Conservation (phyloP, 2,797 vertebrate species). For the Anolis apletophallus region DNA sequence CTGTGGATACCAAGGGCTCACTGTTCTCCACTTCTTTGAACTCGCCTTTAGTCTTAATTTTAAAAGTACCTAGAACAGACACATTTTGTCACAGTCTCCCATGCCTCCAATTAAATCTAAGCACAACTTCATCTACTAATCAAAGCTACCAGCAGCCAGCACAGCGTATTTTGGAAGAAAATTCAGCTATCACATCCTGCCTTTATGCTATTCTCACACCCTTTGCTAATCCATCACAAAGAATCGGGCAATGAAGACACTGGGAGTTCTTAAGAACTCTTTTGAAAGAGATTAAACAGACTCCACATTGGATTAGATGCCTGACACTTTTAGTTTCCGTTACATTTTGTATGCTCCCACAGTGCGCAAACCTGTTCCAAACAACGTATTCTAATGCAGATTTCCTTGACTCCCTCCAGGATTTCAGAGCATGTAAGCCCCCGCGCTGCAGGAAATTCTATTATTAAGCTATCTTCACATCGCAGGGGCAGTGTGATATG, state of each 20-base stretch:
- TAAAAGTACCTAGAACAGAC: background rate
- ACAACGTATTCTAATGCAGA: constrained; percentile 73
- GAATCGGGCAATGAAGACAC: constrained; percentile 71
- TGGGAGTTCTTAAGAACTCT: constrained; percentile 68
- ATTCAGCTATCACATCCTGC: background rate
- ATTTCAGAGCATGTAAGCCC: constrained; percentile 61
- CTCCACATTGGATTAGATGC: constrained; percentile 74
- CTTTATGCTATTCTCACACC: constrained; percentile 34
- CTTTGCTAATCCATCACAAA: constrained; percentile 33
- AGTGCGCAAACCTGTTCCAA: constrained; percentile 67
- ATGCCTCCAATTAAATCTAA: constrained; percentile 25
- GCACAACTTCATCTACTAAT: constrained; percentile 58
- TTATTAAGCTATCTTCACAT: constrained; percentile 68
- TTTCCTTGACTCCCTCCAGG: constrained; percentile 60
- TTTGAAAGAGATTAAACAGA: constrained; percentile 74
- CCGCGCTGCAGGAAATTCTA: constrained; percentile 69
- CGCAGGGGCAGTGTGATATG: constrained; percentile 60
- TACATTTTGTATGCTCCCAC: constrained; percentile 70
- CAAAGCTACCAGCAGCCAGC: background rate
- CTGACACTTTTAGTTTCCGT: constrained; percentile 77
- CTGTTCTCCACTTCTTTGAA: background rate
- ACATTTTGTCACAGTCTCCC: background rate
- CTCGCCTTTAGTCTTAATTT: background rate
- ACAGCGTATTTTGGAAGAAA: background rate
- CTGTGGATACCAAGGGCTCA: too few relatives aligned